Evolutionary conservation across 2,797 vertebrate genomes (phyloP).

Genomic region (Coendou prehensilis): DNA sequence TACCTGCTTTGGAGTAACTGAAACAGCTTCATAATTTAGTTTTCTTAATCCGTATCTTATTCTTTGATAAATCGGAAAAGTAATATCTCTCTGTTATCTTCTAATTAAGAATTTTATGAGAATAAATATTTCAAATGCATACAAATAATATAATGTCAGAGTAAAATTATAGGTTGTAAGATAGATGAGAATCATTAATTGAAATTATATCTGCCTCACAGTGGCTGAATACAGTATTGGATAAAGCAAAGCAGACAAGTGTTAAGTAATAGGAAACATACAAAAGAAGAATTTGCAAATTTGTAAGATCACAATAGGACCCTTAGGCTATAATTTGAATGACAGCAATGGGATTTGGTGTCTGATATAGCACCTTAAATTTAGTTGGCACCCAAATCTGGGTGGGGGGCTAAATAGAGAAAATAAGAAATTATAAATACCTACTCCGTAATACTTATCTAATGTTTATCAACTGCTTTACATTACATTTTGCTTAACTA

Average conservation of each 20-base stretch:
- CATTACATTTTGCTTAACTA: neutral
- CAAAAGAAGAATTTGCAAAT: constrained; percentile 86
- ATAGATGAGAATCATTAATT: constrained; percentile 24
- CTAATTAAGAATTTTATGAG: neutral
- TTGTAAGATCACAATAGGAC: constrained; percentile 84
- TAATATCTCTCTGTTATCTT: neutral
- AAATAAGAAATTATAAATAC: constrained; percentile 80
- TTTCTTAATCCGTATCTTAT: neutral
- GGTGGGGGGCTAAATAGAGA: constrained; percentile 61
- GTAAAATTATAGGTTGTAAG: neutral
- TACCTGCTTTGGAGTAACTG: neutral
- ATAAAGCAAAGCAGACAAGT: constrained; percentile 80
- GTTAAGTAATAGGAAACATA: constrained; percentile 83
- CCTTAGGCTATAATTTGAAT: constrained; percentile 86
- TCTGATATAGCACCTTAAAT: constrained; percentile 85
- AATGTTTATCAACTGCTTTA: neutral
- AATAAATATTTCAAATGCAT: constrained; percentile 43
- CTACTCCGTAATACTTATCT: neutral
- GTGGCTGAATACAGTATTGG: constrained; percentile 64
- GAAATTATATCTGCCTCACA: constrained; percentile 30
- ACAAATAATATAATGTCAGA: neutral
- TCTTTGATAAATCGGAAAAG: constrained; percentile 21
- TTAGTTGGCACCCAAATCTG: constrained; percentile 87
- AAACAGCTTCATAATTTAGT: neutral
- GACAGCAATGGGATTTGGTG: constrained; percentile 84